A percentile compares a stretch with the other conserved stretches of the same genome.
phyloP scores from a whole-genome alignment of 2,888 invertebrate genomes.

The Callyntrura sp. region DNA sequence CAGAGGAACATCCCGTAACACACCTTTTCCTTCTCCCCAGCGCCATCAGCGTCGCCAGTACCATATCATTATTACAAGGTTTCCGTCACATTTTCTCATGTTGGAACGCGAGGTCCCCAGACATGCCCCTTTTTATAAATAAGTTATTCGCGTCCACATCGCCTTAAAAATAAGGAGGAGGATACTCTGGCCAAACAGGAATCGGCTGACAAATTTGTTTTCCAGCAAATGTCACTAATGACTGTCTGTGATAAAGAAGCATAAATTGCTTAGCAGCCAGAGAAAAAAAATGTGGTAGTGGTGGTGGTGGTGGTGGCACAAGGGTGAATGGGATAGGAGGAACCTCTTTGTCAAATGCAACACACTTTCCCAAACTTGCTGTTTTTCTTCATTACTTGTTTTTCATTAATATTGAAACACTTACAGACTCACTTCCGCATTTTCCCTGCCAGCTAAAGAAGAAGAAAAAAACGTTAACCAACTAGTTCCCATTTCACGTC shows the following conservation, averaged over 20 bases:
- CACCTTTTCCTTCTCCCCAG: constrained; percentile 10
- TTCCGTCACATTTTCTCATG: constrained; percentile 3
- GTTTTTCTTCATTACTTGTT: background rate
- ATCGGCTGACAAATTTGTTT: constrained; percentile 1
- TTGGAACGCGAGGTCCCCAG: background rate
- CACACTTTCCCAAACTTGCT: background rate
- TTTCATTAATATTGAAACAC: constrained; percentile 53
- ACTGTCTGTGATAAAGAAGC: background rate
- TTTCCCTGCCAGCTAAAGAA: background rate
- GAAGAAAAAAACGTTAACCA: constrained; percentile 14
- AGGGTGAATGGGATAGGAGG: constrained; percentile 1
- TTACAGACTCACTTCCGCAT: background rate
- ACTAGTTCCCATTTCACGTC: background rate
- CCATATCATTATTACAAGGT: constrained; percentile 10
- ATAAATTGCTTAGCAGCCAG: constrained; percentile 1
- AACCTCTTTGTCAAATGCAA: constrained; percentile 44
- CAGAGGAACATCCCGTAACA: background rate
- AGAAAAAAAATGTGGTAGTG: no score
- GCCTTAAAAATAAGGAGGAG: constrained; percentile 29
- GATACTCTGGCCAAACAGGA: background rate
- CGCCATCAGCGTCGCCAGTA: background rate
- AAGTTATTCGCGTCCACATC: no score
- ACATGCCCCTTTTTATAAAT: background rate
- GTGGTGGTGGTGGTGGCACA: background rate
- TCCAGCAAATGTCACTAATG: background rate